Percentiles rank a stretch among this genome's conserved stretches.
Evolutionary conservation across 2,888 invertebrate species (phyloP).

Genomic region (Anarsia innoxiella): DNA sequence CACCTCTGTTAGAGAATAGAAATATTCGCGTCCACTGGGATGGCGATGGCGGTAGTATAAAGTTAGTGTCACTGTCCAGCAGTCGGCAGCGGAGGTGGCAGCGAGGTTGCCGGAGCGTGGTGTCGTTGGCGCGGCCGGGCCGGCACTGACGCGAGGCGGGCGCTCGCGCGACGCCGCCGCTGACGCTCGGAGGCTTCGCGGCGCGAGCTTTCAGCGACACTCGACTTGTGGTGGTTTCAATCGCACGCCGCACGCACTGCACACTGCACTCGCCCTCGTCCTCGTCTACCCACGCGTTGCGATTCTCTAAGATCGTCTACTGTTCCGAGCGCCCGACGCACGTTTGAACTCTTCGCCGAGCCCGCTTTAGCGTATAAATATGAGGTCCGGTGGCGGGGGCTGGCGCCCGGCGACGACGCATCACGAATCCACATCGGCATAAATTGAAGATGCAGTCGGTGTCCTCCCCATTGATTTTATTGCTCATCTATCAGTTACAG

Average conservation of each 20-base stretch:
- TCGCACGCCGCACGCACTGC: conserved; percentile 71
- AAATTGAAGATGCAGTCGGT: conserved; percentile 69
- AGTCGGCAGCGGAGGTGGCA: conserved; percentile 20
- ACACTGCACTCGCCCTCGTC: conserved; percentile 72
- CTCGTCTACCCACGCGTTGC: conserved; percentile 59
- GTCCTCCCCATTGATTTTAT: conserved; percentile 71
- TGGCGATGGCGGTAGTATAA: conserved; percentile 35
- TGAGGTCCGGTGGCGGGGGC: conserved; percentile 71
- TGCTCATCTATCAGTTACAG: conserved; percentile 63
- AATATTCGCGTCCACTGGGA: conserved; percentile 46
- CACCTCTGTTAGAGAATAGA: conserved; percentile 50
- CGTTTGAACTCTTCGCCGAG: conserved; percentile 72
- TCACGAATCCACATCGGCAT: conserved; percentile 69
- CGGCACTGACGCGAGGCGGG: conserved; percentile 67
- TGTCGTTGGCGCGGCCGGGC: conserved; percentile 72
- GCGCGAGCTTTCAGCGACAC: conserved; percentile 72
- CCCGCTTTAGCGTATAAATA: conserved; percentile 73
- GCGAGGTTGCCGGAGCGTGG: conserved; percentile 51
- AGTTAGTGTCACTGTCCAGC: conserved; percentile 54
- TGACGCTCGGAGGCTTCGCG: conserved; percentile 58
- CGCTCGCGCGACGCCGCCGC: conserved; percentile 40
- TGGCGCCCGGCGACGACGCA: conserved; percentile 63
- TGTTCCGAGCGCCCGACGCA: conserved; percentile 69
- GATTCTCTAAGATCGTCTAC: conserved; percentile 71
- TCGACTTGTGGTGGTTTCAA: conserved; percentile 34